Percentiles rank a stretch among this genome's conserved stretches.
phyloP scores from a whole-genome alignment of 2,797 vertebrate species.

The Melanotaenia maccullochi region DNA sequence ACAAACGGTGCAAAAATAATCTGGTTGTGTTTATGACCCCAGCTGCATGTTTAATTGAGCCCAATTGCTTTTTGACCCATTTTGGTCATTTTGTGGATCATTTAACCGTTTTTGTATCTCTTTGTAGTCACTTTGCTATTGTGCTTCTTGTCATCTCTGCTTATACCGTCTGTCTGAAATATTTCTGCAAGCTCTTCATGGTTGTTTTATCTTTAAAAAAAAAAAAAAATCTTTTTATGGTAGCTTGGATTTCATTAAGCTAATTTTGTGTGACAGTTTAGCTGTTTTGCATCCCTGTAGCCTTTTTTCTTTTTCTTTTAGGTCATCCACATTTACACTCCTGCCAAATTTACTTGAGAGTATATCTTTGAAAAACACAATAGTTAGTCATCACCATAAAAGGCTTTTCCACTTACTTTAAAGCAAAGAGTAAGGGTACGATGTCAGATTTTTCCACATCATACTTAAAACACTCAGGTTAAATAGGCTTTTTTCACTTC shows the following conservation, averaged over 20 bases:
- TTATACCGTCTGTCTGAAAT: not conserved
- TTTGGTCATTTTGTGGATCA: not conserved
- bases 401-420: slow-evolving; percentile 29
- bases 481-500: not conserved
- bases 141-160: not conserved
- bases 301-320: not conserved
- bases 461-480: slow-evolving; percentile 1
- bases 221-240: not conserved
- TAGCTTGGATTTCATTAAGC: not conserved
- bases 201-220: not conserved
- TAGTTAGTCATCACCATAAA: slow-evolving; percentile 31
- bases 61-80: not conserved
- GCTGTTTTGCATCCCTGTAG: not conserved
- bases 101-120: not conserved
- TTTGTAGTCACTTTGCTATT: not conserved
- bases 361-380: slow-evolving; percentile 12
- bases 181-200: not conserved
- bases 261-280: slow-evolving; percentile 3
- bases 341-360: slow-evolving; percentile 10
- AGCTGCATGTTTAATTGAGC: not conserved
- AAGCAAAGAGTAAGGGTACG: slow-evolving; percentile 12
- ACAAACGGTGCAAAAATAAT: not conserved
- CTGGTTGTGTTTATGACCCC: not conserved
- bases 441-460: slow-evolving; percentile 17
- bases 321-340: slow-evolving; percentile 8